A percentile compares a stretch with the other conserved stretches of the same genome.
phyloP scores from a whole-genome alignment of 1,140 invertebrate species.

The Pogonomyrmex barbatus region DNA sequence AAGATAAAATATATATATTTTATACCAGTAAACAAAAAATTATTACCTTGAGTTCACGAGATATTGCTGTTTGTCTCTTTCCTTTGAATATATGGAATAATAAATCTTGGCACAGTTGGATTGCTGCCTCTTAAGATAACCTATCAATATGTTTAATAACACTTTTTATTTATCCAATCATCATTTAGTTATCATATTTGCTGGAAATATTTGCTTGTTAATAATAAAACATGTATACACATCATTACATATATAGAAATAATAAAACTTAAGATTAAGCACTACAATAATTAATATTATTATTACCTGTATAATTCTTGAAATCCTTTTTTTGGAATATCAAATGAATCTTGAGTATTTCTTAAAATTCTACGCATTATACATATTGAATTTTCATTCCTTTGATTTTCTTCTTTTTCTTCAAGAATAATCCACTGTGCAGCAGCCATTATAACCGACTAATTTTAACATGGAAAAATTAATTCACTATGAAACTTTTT shows the following conservation, averaged over 20 bases:
- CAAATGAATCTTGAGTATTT: not conserved
- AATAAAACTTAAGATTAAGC: not conserved
- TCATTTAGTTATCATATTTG: too few relatives aligned
- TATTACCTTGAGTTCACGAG: not conserved
- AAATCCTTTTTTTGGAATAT: not conserved
- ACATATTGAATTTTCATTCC: not conserved
- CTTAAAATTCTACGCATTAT: too few relatives aligned
- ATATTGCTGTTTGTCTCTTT: not conserved
- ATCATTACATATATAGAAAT: not conserved
- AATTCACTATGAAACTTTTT: not conserved
- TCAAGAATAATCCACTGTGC: slow-evolving; percentile 2
- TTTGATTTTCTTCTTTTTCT: not conserved
- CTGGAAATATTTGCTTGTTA: not conserved
- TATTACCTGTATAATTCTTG: not conserved
- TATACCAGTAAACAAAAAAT: not conserved
- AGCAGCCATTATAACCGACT: not conserved
- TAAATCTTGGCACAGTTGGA: not conserved
- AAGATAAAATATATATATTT: too few relatives aligned
- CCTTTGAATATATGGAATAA: not conserved
- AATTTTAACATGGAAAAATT: slow-evolving; percentile 4
- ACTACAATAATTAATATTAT: not conserved
- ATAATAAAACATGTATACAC: not conserved
- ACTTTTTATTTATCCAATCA: not conserved
- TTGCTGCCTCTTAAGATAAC: not conserved
- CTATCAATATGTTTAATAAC: not conserved